Evolutionary conservation across 2,888 invertebrate genomes (phyloP), one percentile per base, ranked within the genome.

Genomic region (Andricus curvator): DNA sequence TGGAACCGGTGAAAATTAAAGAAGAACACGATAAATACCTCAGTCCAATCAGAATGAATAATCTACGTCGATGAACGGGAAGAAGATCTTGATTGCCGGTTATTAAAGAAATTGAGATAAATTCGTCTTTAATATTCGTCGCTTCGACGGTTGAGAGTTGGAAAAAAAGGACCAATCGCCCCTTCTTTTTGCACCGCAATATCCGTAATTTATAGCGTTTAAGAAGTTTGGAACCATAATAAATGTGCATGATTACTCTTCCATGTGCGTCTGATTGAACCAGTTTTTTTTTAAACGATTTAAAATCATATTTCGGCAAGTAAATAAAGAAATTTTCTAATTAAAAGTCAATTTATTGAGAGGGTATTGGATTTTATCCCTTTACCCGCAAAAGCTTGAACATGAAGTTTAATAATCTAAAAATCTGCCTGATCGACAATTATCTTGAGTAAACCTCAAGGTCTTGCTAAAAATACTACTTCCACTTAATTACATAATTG

Each of bases 91-190:
- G 74, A 74, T 74, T 74, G 56, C 56, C 33, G 74, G 74, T 74
- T 74, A 74, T 74, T 74, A 74, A 74, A 74, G 74, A 74, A 74
- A 74, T 74, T 74, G 74, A 74, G 74, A 74, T 74, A 74, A 74
- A 74, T 74, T 74, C 74, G 51, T 56, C 74, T 74, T 74, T 74
- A 74, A 74, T 74, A 74, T 74, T 74, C 51, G 74, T 74, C 74
- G 56, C 74, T 74, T 74, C 56, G 56, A 51, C 51, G 29, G 48
- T 56, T 25, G 20, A 48, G 51, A 48, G 70, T 29, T 29, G 51
- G 17, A 9, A n/a, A 74, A 29, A 74, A 51, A 33, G 11, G 33
- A 74, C 33, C 74, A 74, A n/a, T 74, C 48, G 56, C 51, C 51
- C 56, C 33, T 74, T 74, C 29, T 56, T 74, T 51, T 22, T 74